Evolutionary conservation across 1,140 invertebrate genomes (phyloP).

Genomic region (Brachionus koreanus): DNA sequence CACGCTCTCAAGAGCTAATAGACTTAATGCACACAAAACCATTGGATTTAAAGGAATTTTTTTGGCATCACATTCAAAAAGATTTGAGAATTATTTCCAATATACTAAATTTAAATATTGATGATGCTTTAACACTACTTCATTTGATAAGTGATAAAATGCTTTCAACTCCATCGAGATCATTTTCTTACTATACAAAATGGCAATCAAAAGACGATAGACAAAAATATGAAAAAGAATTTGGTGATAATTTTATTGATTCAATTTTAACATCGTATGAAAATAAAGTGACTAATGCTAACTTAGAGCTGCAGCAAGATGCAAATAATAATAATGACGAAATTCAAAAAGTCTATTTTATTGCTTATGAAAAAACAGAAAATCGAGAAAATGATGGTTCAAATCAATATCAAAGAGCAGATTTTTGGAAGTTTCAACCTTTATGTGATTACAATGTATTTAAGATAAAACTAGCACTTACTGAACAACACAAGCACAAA

Average conservation of each 20-base stretch:
- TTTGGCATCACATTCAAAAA: slow-evolving; percentile 38
- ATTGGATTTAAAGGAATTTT: slow-evolving; percentile 25
- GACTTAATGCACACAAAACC: slow-evolving; percentile 36
- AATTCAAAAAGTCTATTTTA: slow-evolving; percentile 38
- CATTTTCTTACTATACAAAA: not conserved
- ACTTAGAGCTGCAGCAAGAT: not conserved
- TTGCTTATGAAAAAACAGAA: slow-evolving; percentile 1
- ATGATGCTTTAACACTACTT: slow-evolving; percentile 40
- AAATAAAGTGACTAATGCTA: not conserved
- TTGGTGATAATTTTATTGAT: slow-evolving; percentile 23
- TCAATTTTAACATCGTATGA: not conserved
- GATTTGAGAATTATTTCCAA: slow-evolving; percentile 38
- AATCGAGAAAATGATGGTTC: not conserved
- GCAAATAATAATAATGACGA: slow-evolving; percentile 6
- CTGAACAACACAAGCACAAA: not conserved
- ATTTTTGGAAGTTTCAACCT: slow-evolving; percentile 39
- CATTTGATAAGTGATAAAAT: slow-evolving; percentile 35
- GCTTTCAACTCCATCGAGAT: not conserved
- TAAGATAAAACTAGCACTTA: not conserved
- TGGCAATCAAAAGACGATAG: not conserved
- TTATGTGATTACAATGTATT: slow-evolving; percentile 4
- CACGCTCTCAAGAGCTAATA: not conserved
- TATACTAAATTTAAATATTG: slow-evolving; percentile 32
- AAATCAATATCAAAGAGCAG: not conserved
- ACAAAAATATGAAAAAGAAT: not conserved